Base-by-base conservation (phyloP, 2,888 invertebrate genomes). In the Tridacna gigas region DNA sequence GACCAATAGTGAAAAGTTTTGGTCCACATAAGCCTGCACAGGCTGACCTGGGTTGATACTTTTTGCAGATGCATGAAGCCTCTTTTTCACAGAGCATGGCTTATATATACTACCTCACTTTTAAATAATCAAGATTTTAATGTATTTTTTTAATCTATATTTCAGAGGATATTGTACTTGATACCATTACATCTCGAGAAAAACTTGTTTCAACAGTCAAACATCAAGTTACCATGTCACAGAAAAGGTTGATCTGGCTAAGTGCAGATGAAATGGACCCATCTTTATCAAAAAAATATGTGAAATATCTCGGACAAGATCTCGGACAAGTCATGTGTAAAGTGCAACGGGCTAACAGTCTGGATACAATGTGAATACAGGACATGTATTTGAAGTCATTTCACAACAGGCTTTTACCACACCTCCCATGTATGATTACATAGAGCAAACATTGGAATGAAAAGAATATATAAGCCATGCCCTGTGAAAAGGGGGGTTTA, bases 141-240 rank as follows among this genome's bases (percentile, higher is more conserved):
- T 37, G 37, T 37, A 37, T 18, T 28, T 18, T 28, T 51, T 47
- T 48, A 22, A 48, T 48, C 26, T 25, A 20, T 37, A 22, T 84
- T 84, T 82, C 84, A 84, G 84, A 82, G 76, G 81, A 84, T 48
- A 73, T 84, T 28, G 61, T 69, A 45, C 71, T 84, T 25, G 69
- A 81, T 28, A 22, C 61, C 22, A 61, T 79, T 12, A 73, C 71
- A 26, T 78, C 71, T n/a, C 75, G 45, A 25, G 79, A 84, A 13
- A 26, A 51, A n/a, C 69, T 84, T 60, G 37, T 79, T n/a, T 56
- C 63, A 9, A 76, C 25, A 9, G 79, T 84, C 28, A 47, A 76
- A 9, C 18, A 65, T 15, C 77, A 45, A 73, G 79, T 84, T n/a
- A 28, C 73, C 11, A 15, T 76, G n/a, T 69, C 77, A 0, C 84